Percentiles rank a stretch among this genome's conserved stretches.
phyloP scores from a whole-genome alignment of 2,113 vertebrate genomes.

The Conger conger region DNA sequence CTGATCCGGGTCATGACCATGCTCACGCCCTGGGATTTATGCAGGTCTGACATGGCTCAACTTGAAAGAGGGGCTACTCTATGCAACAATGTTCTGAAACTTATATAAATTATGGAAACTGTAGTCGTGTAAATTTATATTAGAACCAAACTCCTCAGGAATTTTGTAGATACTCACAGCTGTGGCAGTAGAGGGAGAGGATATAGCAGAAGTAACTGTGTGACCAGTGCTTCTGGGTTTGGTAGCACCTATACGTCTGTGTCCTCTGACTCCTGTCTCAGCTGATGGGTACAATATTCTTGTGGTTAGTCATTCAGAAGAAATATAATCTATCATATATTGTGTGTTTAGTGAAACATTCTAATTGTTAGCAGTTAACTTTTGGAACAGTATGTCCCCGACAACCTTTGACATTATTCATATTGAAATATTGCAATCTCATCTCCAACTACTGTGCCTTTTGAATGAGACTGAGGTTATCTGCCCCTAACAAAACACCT shows the following conservation, averaged over 20 bases:
- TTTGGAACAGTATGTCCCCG: background rate
- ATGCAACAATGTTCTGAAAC: background rate
- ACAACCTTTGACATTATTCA: no score
- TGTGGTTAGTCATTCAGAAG: background rate
- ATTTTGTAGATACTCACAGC: constrained; percentile 60
- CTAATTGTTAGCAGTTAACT: background rate
- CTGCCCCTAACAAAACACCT: no score
- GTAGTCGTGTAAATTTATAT: no score
- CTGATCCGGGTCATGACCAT: no score
- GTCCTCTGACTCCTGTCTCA: constrained; percentile 45
- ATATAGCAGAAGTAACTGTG: constrained; percentile 40
- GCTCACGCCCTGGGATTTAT: no score
- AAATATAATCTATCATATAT: background rate
- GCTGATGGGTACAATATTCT: background rate
- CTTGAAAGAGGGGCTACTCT: no score
- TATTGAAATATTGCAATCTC: no score
- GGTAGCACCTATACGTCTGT: constrained; percentile 53
- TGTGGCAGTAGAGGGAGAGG: constrained; percentile 39
- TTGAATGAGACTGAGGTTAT: no score
- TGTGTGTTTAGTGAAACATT: background rate
- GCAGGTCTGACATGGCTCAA: no score
- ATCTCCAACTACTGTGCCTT: no score
- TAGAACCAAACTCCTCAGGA: no score
- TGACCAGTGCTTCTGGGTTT: constrained; percentile 48
- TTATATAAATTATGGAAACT: no score